Evolutionary conservation across 92 coral and sea anemone genomes (phyloP), one percentile per base, ranked within the genome.

Genomic region (Desmophyllum pertusum): DNA sequence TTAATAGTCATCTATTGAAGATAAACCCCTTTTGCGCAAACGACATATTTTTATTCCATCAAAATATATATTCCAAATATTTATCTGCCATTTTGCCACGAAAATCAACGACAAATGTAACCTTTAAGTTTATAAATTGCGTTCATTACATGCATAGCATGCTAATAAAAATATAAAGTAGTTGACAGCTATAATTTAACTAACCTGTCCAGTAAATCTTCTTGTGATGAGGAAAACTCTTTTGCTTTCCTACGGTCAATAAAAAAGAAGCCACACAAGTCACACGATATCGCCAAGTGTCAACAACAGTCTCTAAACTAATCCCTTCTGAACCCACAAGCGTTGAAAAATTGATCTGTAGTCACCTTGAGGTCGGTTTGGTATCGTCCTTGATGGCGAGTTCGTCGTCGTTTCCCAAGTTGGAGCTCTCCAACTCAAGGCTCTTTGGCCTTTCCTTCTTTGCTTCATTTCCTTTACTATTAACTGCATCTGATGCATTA

Each of bases 361-460:
- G 84, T 45, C 36, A 42, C 91, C 48, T 84, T 79, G 40, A 37
- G 45, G 61, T 84, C 53, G 59, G 31, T 31, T 39, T 85, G 37
- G 68, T 77, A 42, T 71, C 75, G 36, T 67, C 74, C 7, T 50
- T 15, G 18, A 43, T 19, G 5, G 36, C 33, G 3, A n/a, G 51
- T 13, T 78, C 78, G 25, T 82, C 71, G 42, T 39, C 86, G 29
- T 72, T 71, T 50, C 53, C 72, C 1, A 42, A 43, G 57, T 79
- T 51, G 31, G 52, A 46, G 43, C 38, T 68, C 30, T 91, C 91
- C 70, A 91, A 70, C 57, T 87, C 86, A 19, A 91, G 78, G 48
- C 86, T 83, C 39, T 80, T 84, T 9, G 91, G 91, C 40, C 94
- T 74, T 33, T 90, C 93, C 55, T 87, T 87, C 19, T 53, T 74